Evolutionary conservation across 2,113 vertebrate species (phyloP), one percentile per base, ranked within the genome.

Genomic region (Coptodon rendalli): DNA sequence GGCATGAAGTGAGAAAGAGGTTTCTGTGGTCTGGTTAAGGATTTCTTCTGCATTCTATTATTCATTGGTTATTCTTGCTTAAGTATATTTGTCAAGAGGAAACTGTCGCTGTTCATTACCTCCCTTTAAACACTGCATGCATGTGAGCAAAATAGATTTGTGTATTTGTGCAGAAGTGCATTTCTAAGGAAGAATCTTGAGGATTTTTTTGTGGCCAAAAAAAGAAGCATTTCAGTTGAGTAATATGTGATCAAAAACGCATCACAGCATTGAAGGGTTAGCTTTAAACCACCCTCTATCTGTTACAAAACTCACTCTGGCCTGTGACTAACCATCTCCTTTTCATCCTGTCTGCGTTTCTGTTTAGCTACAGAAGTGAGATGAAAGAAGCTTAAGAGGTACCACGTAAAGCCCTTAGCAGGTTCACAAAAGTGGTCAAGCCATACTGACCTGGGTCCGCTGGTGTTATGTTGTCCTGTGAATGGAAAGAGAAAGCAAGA

Each of bases 371-470:
- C 40, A 78, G 61, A 79, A 27, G 3, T 12, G 3, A 86, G 71
- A 87, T 88, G 82, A 86, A 91, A 91, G 73, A 66, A 56, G 80
- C 48, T 90, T 87, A 88, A 88, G 80, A 76, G 56, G 85, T 40
- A 73, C 53, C 66, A 83, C 22, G 10, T 36, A 89, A 90, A 86
- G 40, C 53, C 85, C 80, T 83, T n/a, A 59, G 80, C 82, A 73
- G 50, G 82, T 83, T 92, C 59, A 86, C 36, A 50, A 76, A 84
- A 88, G 76, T 63, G 27, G 40, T 45, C 22, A 82, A 45, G 56
- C 22, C 78, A 87, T 54, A 94, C 94, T 95, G 90, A 96, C 95
- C 95, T 96, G 92, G 88, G 61, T 91, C 71, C 57, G 85, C 57
- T 10, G 89, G 81, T 34, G 84, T 36, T 53, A 87, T 45, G 76